Evolutionary conservation across 1,140 invertebrate genomes (phyloP), one percentile per base, ranked within the genome.

Genomic region (Dreissena rostriformis): DNA sequence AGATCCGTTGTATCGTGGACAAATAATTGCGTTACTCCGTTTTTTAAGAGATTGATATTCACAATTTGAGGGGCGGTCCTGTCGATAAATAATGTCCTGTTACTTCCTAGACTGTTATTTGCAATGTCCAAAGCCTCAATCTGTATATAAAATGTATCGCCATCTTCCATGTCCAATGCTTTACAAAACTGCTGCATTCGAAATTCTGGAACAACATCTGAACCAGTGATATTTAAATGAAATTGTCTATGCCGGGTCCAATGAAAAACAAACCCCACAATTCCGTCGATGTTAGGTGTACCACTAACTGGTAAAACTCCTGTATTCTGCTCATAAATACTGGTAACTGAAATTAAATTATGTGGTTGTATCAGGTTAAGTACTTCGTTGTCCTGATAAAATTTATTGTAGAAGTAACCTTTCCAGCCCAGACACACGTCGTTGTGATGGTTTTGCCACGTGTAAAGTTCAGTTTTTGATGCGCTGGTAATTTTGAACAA

Each of bases 1-100:
- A 90, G 80, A 78, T 90, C 89, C 7, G 84, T 81, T 7, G 17
- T 67, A 74, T 82, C 55, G 63, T 89, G 89, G n/a, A 90, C 86
- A 68, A 77, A 86, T 26, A 87, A 74, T 14, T 79, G 19, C 26
- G 80, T 39, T 39, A 77, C 49, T 39, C 77, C 82, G 29, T 85
- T 73, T 55, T 82, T 86, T 17, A 39, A 52, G 26, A 90, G 57
- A 49, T 84, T 81, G 0, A 82, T 65, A n/a, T 84, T 67, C 26
- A 51, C n/a, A 0, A 89, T 86, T 15, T 66, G 26, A 6, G 86
- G 86, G 1, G 19, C 28, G 12, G 73, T 83, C 29, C 57, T n/a
- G 70, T 90, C 89, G 52, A 90, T 85, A 70, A 82, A 65, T 19
- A 84, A 53, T 15, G 61, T 71, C 8, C 84, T 63, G 29, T 74